Base-by-base conservation (phyloP, 92 coral and sea anemone genomes). In the Porites divaricata region DNA sequence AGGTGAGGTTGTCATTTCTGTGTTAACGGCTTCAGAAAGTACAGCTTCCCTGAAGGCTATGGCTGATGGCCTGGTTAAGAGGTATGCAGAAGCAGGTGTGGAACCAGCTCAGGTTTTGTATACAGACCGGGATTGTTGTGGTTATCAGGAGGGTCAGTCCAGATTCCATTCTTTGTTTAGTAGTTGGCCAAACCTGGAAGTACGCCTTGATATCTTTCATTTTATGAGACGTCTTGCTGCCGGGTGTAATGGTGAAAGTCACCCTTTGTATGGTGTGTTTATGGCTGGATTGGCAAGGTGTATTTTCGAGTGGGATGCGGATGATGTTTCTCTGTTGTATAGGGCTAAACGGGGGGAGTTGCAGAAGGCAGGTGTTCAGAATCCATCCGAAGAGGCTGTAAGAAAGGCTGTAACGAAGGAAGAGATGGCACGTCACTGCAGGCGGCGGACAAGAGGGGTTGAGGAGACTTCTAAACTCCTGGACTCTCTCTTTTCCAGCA, bases 61-160 rank as follows among this genome's bases (percentile, higher is more conserved):
- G 67, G 83, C 77, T 0, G 74, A 74, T 50, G 87, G 91, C 15
- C 70, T 75, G 21, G 68, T 88, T 14, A n/a, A 67, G 15, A 68
- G 91, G 59, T 88, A 49, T 61, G 35, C n/a, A 53, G 21, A 2
- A 28, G 87, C 91, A 48, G 54, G 82, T 35, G 20, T 7, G 68
- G 24, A 2, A 5, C 68, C 68, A 65, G 83, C 88, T 1, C 41
- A 20, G 11, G 63, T 58, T 16, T 86, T 87, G 21, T 90, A 78
- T 26, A 67, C 77, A 6, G 93, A 86, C 76, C 76, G 86, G 11
- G 91, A 81, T 49, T 90, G 94, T 50, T 87, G 91, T 66, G 70
- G 66, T 5, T 57, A 79, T 5, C 19, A 62, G 9, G 88, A 56
- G 7, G 84, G 87, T 10, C 51, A 15, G 41, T 79, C 89, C 25